A percentile compares a stretch with the other conserved stretches of the same genome.
Evolutionary conservation across 2,113 vertebrate genomes (phyloP).

Genomic region (Lethenteron reissneri): DNA sequence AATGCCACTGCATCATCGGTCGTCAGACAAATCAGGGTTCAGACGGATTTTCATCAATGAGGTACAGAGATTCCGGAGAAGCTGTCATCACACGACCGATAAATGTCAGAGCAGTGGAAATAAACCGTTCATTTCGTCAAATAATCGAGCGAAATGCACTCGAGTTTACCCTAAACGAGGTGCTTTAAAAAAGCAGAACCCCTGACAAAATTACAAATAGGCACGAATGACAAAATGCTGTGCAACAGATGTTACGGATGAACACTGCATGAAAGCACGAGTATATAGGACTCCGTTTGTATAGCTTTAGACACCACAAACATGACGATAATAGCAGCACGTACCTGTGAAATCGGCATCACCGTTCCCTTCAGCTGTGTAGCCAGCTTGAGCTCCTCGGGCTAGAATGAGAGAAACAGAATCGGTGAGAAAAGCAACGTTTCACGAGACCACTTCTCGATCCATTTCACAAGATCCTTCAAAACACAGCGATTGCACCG

Average conservation of each 20-base stretch:
- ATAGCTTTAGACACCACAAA: too few relatives aligned
- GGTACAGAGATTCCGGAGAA: conserved; percentile 32
- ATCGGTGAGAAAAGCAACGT: neutral
- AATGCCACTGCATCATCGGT: conserved; percentile 8
- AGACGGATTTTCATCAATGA: conserved; percentile 21
- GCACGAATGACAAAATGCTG: neutral
- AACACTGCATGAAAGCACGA: accelerated
- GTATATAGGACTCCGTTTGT: accelerated
- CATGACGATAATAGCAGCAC: conserved; percentile 15
- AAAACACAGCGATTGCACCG: neutral
- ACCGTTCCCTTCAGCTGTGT: conserved; percentile 57
- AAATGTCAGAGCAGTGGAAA: neutral
- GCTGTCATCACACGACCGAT: conserved; percentile 25
- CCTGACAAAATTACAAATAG: neutral
- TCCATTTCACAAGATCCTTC: conserved; percentile 1
- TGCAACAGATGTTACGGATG: neutral
- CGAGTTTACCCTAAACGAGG: neutral
- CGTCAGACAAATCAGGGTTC: conserved; percentile 27
- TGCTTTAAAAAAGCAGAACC: neutral
- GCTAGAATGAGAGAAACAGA: conserved; percentile 21
- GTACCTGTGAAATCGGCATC: conserved; percentile 73
- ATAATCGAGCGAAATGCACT: neutral
- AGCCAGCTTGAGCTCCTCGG: conserved; percentile 83
- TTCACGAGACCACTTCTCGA: neutral
- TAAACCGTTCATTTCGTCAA: neutral